phyloP scores from a whole-genome alignment of 1,140 invertebrate genomes.

The Apis cerana region DNA sequence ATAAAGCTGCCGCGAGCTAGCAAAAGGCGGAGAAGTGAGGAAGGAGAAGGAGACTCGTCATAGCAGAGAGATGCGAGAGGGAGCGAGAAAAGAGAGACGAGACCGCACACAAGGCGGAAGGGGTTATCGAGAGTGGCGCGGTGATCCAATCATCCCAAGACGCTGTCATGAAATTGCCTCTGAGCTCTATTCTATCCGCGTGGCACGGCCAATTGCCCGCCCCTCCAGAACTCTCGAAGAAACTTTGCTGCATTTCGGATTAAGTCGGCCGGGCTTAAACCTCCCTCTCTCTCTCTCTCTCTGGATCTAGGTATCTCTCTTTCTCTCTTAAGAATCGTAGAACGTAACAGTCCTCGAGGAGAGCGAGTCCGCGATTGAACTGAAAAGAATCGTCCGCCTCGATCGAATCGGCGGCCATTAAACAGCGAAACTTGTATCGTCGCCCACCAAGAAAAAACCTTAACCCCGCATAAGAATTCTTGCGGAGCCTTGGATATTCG shows the following conservation, averaged over 20 bases:
- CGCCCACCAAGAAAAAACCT: conserved; percentile 6
- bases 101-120: conserved; percentile 50
- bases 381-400: conserved; percentile 62
- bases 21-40: conserved; percentile 20
- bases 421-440: conserved; percentile 31
- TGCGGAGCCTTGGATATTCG: background rate
- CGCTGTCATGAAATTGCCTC: conserved; percentile 77
- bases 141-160: conserved; percentile 79
- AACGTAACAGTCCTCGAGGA: conserved; percentile 53
- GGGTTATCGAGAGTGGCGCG: conserved; percentile 71
- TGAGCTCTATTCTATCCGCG: conserved; percentile 71
- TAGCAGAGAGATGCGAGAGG: background rate
- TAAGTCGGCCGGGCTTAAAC: conserved; percentile 66
- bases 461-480: conserved; percentile 17
- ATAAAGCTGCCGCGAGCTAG: conserved; percentile 55
- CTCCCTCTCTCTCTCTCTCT: conserved; percentile 11
- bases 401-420: conserved; percentile 55
- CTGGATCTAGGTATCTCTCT: no score
- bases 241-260: conserved; percentile 74
- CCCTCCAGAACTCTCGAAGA: conserved; percentile 63
- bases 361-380: conserved; percentile 47
- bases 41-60: background rate
- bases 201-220: conserved; percentile 73
- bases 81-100: conserved; percentile 1
- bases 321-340: conserved; percentile 42